Base-by-base conservation (phyloP, 2,888 invertebrate species). In the Scotopteryx bipunctaria region DNA sequence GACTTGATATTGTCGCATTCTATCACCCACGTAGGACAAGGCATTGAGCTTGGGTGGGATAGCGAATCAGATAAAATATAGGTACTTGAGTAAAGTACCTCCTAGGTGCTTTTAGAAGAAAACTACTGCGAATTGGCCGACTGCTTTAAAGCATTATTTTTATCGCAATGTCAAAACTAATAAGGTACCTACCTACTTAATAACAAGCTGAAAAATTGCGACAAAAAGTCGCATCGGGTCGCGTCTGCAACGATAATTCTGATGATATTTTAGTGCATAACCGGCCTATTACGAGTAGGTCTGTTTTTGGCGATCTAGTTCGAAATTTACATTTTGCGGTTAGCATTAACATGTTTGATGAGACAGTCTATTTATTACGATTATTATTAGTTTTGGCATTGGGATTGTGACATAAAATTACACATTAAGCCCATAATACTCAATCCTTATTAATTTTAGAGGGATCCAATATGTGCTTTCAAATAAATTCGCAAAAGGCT, bases 21-120 rank as follows among this genome's bases (percentile, higher is more conserved):
- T 23, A 5, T 16, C 33, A 33, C 43, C 33, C 43, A 43, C 43
- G 42, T 41, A 29, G 19, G 11, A 33, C 33, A 35, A 35, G 17
- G 13, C 4, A 21, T 21, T 23, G n/a, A 14, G 27, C 14, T 11
- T 42, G 31, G 13, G 19, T 36, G 33, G 35, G 23, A 25, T 21
- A 11, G 5, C 19, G 8, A 23, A 23, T 6, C 15, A 19, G 19
- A 19, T 19, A 36, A 27, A 27, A 27, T 4, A 11, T 11, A 27
- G 9, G 27, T 11, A n/a, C n/a, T n/a, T n/a, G n/a, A n/a, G n/a
- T n/a, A n/a, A n/a, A n/a, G n/a, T n/a, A n/a, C n/a, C n/a, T n/a
- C n/a, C n/a, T n/a, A n/a, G n/a, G n/a, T n/a, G n/a, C n/a, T n/a
- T n/a, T n/a, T n/a, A n/a, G n/a, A n/a, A n/a, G n/a, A n/a, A n/a